These are phyloP conservation scores for Brienomyrus longianalis DNA, from an alignment of 2,113 vertebrate genomes.

Conservation along the genomic window DNA sequence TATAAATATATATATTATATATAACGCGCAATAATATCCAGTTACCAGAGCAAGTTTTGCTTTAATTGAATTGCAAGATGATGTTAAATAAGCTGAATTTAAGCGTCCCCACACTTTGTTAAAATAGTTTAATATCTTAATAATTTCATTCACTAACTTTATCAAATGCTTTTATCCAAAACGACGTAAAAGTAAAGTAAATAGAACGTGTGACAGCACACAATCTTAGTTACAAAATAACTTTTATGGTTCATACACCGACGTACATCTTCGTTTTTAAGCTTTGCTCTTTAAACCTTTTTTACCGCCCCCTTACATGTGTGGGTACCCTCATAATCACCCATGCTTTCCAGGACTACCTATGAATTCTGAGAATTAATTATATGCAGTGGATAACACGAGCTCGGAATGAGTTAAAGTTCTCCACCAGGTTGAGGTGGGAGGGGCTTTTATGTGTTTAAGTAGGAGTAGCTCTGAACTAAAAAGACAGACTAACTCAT, in stretches of 20 bases:
- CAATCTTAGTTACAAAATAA: not conserved
- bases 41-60: not conserved
- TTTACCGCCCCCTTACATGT: not conserved
- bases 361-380: not conserved
- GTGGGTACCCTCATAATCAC: not conserved
- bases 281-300: not conserved
- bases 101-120: not conserved
- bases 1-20: not conserved
- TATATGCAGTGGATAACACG: not conserved
- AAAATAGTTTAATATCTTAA: not conserved
- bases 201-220: not conserved
- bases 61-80: not conserved
- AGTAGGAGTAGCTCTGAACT: not conserved
- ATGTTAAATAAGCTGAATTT: not conserved
- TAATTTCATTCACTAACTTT: not conserved
- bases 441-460: not conserved
- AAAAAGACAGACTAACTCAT: not conserved
- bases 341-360: not conserved
- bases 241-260: not conserved
- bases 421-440: not conserved
- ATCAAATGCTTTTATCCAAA: not conserved
- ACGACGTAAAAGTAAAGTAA: not conserved
- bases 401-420: not conserved
- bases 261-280: not conserved
- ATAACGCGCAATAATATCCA: not conserved